phyloP scores from a whole-genome alignment of 2,888 invertebrate species.

The Perdita meconis region DNA sequence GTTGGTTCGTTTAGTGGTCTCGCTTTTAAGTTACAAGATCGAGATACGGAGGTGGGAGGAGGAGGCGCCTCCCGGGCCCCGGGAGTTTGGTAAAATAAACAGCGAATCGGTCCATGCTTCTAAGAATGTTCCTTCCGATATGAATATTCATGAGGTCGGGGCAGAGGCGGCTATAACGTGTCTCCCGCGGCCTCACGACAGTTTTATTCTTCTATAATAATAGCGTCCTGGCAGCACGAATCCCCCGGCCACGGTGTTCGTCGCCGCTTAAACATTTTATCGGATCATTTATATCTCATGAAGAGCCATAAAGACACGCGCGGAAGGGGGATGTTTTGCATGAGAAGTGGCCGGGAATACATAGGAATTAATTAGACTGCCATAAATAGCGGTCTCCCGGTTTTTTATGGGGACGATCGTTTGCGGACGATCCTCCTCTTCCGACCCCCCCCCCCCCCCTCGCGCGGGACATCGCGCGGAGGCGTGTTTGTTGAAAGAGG shows the following conservation, averaged over 20 bases:
- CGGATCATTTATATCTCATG: constrained; percentile 80
- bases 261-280: constrained; percentile 78
- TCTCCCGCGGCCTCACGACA: constrained; percentile 64
- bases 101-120: constrained; percentile 63
- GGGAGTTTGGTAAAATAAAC: constrained; percentile 63
- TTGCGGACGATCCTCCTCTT: background rate
- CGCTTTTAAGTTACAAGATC: constrained; percentile 47
- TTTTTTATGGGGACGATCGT: constrained; percentile 64
- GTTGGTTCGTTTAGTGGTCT: constrained; percentile 23
- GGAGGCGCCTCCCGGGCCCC: constrained; percentile 38
- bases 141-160: constrained; percentile 79
- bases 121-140: constrained; percentile 72
- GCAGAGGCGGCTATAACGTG: constrained; percentile 62
- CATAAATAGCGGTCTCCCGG: constrained; percentile 68
- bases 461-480: constrained; percentile 12
- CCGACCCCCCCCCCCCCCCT: background rate
- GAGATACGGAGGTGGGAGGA: constrained; percentile 30
- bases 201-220: constrained; percentile 75
- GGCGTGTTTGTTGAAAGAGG: constrained; percentile 54
- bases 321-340: constrained; percentile 74
- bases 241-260: constrained; percentile 51
- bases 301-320: constrained; percentile 75
- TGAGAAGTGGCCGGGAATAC: constrained; percentile 76
- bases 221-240: constrained; percentile 57
- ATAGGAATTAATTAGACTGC: constrained; percentile 79